Conservation (phyloP, 2,888 invertebrate genomes). For the Eupithecia vulgata region DNA sequence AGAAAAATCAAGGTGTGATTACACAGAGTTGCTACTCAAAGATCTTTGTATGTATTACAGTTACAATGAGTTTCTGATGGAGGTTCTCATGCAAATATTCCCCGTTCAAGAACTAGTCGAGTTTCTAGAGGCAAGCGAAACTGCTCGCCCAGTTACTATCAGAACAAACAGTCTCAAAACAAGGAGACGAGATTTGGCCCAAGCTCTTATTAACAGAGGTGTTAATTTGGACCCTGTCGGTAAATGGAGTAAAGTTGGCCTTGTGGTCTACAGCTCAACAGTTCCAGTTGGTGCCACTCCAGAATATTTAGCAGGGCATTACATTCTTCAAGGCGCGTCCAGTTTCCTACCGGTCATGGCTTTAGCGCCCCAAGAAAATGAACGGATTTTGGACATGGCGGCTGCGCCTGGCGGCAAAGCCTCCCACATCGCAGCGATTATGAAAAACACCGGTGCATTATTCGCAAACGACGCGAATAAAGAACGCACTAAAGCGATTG, state of each 20-base stretch:
- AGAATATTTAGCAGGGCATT: slow-evolving; percentile 99
- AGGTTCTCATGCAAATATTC: slow-evolving; percentile 94
- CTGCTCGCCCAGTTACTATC: slow-evolving; percentile 96
- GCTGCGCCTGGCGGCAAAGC: slow-evolving; percentile 99
- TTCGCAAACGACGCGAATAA: slow-evolving; percentile 98
- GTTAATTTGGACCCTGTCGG: slow-evolving; percentile 99
- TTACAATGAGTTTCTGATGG: slow-evolving; percentile 98
- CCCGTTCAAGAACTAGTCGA: slow-evolving; percentile 94
- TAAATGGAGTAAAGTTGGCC: slow-evolving; percentile 99
- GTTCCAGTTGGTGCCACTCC: slow-evolving; percentile 99
- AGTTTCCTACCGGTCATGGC: slow-evolving; percentile 99
- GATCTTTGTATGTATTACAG: slow-evolving; percentile 98
- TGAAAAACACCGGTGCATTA: slow-evolving; percentile 98
- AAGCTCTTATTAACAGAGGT: slow-evolving; percentile 96
- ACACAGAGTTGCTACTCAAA: slow-evolving; percentile 89
- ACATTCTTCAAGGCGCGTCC: slow-evolving; percentile 97
- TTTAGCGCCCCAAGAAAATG: slow-evolving; percentile 97
- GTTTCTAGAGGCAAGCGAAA: slow-evolving; percentile 98
- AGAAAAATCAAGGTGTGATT: slow-evolving; percentile 90
- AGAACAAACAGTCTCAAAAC: slow-evolving; percentile 98
- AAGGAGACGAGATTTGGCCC: slow-evolving; percentile 95
- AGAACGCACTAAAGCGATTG: slow-evolving; percentile 94
- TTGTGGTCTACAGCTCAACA: slow-evolving; percentile 97
- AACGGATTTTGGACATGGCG: slow-evolving; percentile 97
- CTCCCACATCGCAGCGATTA: slow-evolving; percentile 97